Evolutionary conservation across 2,888 invertebrate species (phyloP).

Genomic region (Polylopha cassiicola): DNA sequence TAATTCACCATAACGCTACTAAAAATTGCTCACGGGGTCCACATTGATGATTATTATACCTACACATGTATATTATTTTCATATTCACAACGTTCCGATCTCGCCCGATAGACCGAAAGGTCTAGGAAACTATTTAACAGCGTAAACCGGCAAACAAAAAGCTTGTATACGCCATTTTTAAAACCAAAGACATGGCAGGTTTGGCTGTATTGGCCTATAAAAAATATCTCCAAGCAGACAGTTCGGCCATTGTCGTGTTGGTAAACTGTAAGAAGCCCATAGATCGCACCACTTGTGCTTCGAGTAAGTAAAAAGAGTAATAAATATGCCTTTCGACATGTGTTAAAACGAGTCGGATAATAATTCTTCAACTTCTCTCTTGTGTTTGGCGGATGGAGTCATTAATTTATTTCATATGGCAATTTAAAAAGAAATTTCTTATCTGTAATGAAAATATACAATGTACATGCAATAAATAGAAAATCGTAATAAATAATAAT

Average conservation of each 20-base stretch:
- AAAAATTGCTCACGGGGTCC: conserved; percentile 69
- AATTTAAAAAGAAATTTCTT: conserved; percentile 27
- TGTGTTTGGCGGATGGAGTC: conserved; percentile 22
- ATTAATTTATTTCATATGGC: conserved; percentile 49
- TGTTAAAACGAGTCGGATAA: conserved; percentile 71
- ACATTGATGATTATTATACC: conserved; percentile 70
- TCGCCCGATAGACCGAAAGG: conserved; percentile 58
- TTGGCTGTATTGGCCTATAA: conserved; percentile 73
- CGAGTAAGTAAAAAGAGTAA: conserved; percentile 71
- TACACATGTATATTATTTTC: conserved; percentile 76
- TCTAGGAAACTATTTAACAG: conserved; percentile 70
- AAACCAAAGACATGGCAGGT: conserved; percentile 78
- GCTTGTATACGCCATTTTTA: conserved; percentile 80
- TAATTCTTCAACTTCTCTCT: conserved; percentile 38
- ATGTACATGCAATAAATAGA: too few species aligned
- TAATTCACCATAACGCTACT: conserved; percentile 77
- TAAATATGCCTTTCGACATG: conserved; percentile 70
- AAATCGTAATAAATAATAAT: too few species aligned
- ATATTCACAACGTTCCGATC: conserved; percentile 72
- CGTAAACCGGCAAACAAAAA: conserved; percentile 79
- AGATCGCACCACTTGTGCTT: conserved; percentile 74
- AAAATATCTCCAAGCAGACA: conserved; percentile 73
- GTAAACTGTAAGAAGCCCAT: conserved; percentile 76
- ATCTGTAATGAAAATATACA: conserved; percentile 6
- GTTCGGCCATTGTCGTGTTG: conserved; percentile 78